phyloP scores from a whole-genome alignment of 1,140 invertebrate species.

The Cydia pomonella region DNA sequence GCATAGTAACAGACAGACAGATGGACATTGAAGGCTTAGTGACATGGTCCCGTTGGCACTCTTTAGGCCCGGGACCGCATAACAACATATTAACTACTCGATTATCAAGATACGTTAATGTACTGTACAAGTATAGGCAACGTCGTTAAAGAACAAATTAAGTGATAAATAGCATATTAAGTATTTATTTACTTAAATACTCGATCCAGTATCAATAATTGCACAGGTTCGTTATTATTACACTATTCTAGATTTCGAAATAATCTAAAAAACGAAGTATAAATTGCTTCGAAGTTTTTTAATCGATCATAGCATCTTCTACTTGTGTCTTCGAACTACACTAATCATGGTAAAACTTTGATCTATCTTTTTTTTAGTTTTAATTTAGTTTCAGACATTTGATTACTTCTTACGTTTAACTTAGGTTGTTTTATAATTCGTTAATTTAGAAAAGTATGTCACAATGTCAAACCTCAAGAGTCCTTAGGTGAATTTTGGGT shows the following conservation, averaged over 20 bases:
- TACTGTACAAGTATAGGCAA: no score
- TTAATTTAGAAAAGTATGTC: neutral
- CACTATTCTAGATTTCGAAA: neutral
- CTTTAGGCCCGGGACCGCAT: no score
- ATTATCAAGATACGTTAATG: no score
- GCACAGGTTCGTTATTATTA: neutral
- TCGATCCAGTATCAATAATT: neutral
- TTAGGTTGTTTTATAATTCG: neutral
- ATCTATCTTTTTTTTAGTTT: neutral
- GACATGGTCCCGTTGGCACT: no score
- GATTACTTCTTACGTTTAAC: neutral
- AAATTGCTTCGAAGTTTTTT: neutral
- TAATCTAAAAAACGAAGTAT: conserved; percentile 2
- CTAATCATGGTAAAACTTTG: neutral
- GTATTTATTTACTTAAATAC: conserved; percentile 7
- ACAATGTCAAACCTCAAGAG: no score
- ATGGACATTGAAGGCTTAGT: no score
- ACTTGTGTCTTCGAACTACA: neutral
- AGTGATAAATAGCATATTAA: neutral
- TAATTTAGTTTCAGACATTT: neutral
- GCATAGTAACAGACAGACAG: no score
- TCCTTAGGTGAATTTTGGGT: no score
- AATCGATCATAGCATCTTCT: neutral
- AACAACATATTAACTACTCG: no score
- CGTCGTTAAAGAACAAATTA: neutral